Conservation (phyloP, 92 coral and sea anemone genomes). For the Phenganax marumi region DNA sequence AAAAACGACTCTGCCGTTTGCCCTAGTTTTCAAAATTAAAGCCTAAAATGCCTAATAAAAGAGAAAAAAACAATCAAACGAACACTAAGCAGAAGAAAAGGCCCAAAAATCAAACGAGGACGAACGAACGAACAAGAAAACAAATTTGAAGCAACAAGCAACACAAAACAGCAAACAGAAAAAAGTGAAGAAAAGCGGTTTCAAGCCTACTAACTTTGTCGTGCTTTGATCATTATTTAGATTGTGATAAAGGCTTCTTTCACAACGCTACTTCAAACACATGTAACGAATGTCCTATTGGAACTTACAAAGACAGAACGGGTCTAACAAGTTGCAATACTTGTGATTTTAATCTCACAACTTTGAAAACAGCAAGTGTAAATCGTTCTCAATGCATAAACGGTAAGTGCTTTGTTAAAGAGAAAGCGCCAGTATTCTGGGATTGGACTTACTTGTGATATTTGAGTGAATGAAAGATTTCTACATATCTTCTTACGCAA, state of each 20-base stretch:
- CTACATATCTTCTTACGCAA: no score
- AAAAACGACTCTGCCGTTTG: no score
- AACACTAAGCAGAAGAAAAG: no score
- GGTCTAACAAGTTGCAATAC: neutral
- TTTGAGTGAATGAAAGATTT: no score
- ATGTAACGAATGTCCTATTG: neutral
- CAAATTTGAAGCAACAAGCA: neutral
- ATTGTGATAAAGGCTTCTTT: slow-evolving; percentile 2
- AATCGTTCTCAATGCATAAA: neutral
- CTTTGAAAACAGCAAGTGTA: neutral
- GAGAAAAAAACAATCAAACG: no score
- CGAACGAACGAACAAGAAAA: neutral
- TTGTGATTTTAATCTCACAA: neutral
- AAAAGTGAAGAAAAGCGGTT: no score
- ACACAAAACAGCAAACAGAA: no score
- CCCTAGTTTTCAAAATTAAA: no score
- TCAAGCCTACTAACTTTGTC: no score
- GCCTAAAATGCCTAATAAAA: no score
- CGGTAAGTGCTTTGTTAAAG: neutral
- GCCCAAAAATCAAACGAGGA: neutral
- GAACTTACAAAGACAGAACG: neutral
- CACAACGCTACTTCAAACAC: neutral
- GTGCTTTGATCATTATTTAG: neutral
- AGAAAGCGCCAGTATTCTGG: neutral
- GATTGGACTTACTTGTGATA: neutral